A percentile compares a stretch with the other conserved stretches of the same genome.
Conservation (phyloP, 2,888 invertebrate species). For the Lepidochitona cinerea region DNA sequence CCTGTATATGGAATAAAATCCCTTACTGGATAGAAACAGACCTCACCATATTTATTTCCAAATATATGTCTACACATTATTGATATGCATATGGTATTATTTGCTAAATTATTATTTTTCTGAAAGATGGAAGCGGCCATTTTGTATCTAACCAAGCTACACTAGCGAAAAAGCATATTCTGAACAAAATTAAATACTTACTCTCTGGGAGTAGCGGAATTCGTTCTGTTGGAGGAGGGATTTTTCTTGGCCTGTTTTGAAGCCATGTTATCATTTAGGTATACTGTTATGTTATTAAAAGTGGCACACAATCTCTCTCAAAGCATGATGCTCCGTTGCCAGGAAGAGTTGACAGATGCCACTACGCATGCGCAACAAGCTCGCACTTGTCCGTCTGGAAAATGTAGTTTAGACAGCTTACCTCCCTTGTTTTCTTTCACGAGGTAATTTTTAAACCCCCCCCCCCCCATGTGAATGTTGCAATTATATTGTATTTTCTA, state of each 20-base stretch:
- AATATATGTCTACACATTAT: no score
- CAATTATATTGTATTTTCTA: no score
- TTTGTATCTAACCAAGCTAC: conserved; percentile 51
- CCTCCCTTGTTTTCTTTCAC: no score
- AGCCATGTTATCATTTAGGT: conserved; percentile 34
- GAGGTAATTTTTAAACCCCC: no score
- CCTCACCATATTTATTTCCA: no score
- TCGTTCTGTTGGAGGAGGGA: conserved; percentile 50
- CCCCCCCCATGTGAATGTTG: no score
- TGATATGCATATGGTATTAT: no score
- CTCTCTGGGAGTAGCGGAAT: conserved; percentile 60
- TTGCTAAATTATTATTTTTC: no score
- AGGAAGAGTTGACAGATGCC: not conserved
- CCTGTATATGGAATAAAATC: no score
- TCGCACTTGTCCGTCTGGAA: no score
- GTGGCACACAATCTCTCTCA: not conserved
- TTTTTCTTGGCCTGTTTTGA: conserved; percentile 56
- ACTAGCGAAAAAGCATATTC: not conserved
- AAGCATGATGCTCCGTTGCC: conserved; percentile 5
- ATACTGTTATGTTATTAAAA: not conserved
- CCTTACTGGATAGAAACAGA: no score
- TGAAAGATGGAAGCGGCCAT: conserved; percentile 48
- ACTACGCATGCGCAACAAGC: conserved; percentile 1
- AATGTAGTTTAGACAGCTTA: no score
- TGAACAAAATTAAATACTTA: conserved; percentile 34